Evolutionary conservation across 2,113 vertebrate species (phyloP).

Genomic region (Gallinago media): DNA sequence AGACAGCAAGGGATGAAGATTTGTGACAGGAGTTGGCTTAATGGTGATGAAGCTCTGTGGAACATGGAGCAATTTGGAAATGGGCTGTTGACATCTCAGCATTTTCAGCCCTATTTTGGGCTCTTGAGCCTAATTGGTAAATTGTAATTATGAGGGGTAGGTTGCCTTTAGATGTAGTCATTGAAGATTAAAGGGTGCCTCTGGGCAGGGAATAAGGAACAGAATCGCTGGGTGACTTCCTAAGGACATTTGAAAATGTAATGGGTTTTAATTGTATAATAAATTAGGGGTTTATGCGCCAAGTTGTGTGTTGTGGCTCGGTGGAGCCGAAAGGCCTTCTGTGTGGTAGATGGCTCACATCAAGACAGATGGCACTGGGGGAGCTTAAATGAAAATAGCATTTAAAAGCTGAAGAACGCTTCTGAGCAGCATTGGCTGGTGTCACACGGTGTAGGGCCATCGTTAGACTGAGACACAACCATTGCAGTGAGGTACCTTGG

Average conservation of each 20-base stretch:
- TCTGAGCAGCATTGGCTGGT: not conserved
- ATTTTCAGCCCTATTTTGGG: not conserved
- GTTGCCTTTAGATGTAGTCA: not conserved
- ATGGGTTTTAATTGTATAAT: not conserved
- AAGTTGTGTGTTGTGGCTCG: not conserved
- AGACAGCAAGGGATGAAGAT: not conserved
- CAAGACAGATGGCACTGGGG: not conserved
- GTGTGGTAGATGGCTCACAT: not conserved
- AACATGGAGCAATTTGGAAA: not conserved
- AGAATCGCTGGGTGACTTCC: not conserved
- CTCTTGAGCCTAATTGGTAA: not conserved
- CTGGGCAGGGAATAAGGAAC: not conserved
- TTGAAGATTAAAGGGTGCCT: not conserved
- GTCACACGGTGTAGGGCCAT: fast-evolving
- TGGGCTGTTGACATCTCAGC: not conserved
- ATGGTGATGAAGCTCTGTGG: not conserved
- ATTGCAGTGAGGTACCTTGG: fast-evolving
- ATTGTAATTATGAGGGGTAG: not conserved
- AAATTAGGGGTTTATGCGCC: not conserved
- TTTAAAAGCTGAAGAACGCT: not conserved
- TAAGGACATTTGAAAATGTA: not conserved
- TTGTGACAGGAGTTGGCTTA: not conserved
- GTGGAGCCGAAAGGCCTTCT: not conserved
- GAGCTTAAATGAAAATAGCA: not conserved
- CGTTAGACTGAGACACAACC: not conserved